Conservation (phyloP, 2,888 invertebrate genomes). For the Periphyllus acericola region DNA sequence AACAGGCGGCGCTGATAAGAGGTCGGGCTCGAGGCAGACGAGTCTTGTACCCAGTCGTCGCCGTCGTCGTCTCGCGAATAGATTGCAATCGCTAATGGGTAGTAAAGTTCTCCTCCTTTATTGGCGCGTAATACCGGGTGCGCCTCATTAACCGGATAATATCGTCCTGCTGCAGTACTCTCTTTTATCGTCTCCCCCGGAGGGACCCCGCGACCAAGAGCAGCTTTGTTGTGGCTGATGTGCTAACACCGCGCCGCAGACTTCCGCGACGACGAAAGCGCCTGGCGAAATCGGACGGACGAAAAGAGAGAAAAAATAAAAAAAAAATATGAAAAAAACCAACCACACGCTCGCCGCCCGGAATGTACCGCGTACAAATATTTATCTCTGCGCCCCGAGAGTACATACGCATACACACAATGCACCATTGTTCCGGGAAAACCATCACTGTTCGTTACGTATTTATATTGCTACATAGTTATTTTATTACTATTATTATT, state of each 20-base stretch:
- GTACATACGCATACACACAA: slow-evolving; percentile 25
- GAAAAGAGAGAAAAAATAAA: background rate
- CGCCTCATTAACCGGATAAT: slow-evolving; percentile 52
- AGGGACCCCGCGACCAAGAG: background rate
- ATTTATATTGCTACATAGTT: slow-evolving; percentile 13
- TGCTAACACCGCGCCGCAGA: background rate
- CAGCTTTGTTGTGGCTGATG: background rate
- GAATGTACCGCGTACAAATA: slow-evolving; percentile 45
- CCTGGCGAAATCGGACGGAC: background rate
- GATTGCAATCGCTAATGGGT: slow-evolving; percentile 60
- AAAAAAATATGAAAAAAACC: background rate
- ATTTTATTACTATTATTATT: slow-evolving; percentile 36
- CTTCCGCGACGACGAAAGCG: background rate
- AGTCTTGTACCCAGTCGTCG: slow-evolving; percentile 14
- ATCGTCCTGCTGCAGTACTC: slow-evolving; percentile 9
- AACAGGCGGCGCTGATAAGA: slow-evolving; percentile 44
- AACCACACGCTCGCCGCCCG: slow-evolving; percentile 34
- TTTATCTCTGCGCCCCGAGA: slow-evolving; percentile 10
- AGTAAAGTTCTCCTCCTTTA: slow-evolving; percentile 61
- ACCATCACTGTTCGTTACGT: slow-evolving; percentile 24
- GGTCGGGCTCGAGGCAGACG: background rate
- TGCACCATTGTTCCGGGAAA: slow-evolving; percentile 57
- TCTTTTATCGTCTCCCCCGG: slow-evolving; percentile 7
- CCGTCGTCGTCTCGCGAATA: background rate
- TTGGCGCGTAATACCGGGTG: slow-evolving; percentile 61